Evolutionary conservation across 2,888 invertebrate genomes (phyloP).

Genomic region (Tiphia femorata): DNA sequence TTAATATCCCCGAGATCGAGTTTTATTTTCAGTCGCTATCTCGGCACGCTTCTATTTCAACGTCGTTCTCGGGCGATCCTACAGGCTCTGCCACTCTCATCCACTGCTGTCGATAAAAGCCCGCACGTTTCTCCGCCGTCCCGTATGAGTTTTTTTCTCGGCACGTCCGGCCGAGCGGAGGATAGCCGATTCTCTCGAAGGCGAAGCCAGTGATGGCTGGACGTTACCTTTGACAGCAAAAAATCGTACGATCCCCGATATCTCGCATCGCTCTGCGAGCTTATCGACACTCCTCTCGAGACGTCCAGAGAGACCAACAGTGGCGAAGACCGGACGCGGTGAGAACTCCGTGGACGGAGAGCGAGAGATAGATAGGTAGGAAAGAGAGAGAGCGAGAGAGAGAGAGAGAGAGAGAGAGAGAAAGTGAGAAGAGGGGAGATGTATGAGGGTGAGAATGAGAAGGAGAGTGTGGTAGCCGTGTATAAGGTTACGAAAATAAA

Average conservation of each 20-base stretch:
- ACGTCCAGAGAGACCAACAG: no score
- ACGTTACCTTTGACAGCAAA: conserved; percentile 27
- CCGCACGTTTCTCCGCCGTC: no score
- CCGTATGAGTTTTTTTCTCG: no score
- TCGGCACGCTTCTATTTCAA: conserved; percentile 1
- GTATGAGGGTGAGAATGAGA: conserved; percentile 4
- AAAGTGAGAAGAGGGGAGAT: conserved; percentile 1
- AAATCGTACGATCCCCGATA: conserved; percentile 23
- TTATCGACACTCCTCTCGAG: conserved; percentile 10
- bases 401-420: conserved; percentile 7
- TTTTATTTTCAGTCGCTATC: not conserved
- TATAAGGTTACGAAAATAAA: not conserved
- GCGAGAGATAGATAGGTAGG: not conserved
- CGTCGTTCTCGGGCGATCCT: no score
- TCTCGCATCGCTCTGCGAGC: conserved; percentile 16
- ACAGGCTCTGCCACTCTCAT: no score
- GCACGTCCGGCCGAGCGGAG: not conserved
- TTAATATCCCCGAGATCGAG: no score
- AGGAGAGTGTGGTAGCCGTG: not conserved
- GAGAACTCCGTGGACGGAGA: not conserved
- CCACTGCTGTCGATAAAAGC: no score
- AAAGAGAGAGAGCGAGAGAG: conserved; percentile 9
- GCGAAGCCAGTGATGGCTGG: not conserved
- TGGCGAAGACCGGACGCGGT: no score
- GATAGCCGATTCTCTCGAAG: conserved; percentile 12